Conservation (phyloP, 2,888 invertebrate genomes). For the Acrobeloides nanus region DNA sequence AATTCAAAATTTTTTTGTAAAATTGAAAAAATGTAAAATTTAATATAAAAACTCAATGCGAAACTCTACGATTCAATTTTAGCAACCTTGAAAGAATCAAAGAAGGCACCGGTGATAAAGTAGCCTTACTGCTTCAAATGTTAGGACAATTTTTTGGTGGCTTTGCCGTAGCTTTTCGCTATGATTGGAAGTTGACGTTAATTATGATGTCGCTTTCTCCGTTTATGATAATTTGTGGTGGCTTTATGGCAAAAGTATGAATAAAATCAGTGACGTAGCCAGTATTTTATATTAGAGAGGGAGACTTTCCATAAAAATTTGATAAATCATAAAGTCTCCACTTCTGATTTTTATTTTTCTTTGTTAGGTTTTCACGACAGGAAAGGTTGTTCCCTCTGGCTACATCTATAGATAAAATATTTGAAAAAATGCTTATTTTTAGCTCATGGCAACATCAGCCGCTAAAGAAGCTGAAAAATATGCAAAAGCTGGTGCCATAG, state of each 20-base stretch:
- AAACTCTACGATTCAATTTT: constrained; percentile 9
- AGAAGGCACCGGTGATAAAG: constrained; percentile 51
- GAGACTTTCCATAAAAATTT: too few species aligned
- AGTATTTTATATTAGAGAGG: too few species aligned
- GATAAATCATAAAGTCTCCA: too few species aligned
- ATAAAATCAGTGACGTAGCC: too few species aligned
- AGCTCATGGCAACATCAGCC: constrained; percentile 57
- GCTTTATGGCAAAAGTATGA: constrained; percentile 28
- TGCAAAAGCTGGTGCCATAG: constrained; percentile 50
- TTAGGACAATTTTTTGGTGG: constrained; percentile 45
- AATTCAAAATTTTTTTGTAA: too few species aligned
- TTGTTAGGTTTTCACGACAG: too few species aligned
- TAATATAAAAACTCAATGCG: too few species aligned
- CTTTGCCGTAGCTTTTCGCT: constrained; percentile 35
- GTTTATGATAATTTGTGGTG: constrained; percentile 27
- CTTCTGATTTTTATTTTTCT: too few species aligned
- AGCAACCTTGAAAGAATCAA: constrained; percentile 49
- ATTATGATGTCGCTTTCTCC: constrained; percentile 53
- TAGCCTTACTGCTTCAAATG: constrained; percentile 41
- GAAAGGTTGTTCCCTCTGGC: too few species aligned
- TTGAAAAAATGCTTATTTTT: too few species aligned
- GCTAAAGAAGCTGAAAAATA: constrained; percentile 55
- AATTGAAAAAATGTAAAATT: too few species aligned
- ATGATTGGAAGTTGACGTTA: constrained; percentile 44
- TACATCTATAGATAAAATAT: too few species aligned